These are phyloP conservation scores for Porites rus DNA, from an alignment of 92 coral and sea anemone species.

Conservation along the genomic window DNA sequence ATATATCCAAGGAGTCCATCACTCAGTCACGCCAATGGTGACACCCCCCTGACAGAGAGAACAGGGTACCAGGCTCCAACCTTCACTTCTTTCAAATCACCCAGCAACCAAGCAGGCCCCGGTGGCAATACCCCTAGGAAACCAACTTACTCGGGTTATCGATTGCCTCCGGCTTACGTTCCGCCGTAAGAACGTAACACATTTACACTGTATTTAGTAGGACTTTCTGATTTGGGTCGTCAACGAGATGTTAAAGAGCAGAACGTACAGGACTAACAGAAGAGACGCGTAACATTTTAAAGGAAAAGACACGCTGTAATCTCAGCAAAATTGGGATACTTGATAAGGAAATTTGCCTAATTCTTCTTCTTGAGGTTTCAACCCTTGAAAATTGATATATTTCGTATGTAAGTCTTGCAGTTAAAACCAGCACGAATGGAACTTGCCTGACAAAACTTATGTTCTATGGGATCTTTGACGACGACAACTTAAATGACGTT, in stretches of 20 bases:
- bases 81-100: conserved; percentile 68
- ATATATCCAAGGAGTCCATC: conserved; percentile 89
- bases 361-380: not conserved
- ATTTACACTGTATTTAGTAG: not conserved
- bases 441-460: too few relatives aligned
- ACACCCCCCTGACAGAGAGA: conserved; percentile 59
- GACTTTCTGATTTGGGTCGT: not conserved
- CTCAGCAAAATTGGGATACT: not conserved
- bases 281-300: not conserved
- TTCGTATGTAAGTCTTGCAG: too few relatives aligned
- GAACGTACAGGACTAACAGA: not conserved
- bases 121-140: conserved; percentile 71
- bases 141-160: conserved; percentile 88
- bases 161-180: conserved; percentile 99
- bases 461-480: too few relatives aligned
- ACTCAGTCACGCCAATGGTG: conserved; percentile 58
- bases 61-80: conserved; percentile 87
- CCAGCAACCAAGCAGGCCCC: conserved; percentile 56
- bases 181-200: conserved; percentile 73
- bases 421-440: too few relatives aligned
- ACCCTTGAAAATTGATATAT: not conserved
- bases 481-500: too few relatives aligned
- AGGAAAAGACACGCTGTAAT: not conserved
- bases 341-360: not conserved
- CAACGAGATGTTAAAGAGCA: not conserved